phyloP scores from a whole-genome alignment of 2,888 invertebrate species.

The Axea sp. region DNA sequence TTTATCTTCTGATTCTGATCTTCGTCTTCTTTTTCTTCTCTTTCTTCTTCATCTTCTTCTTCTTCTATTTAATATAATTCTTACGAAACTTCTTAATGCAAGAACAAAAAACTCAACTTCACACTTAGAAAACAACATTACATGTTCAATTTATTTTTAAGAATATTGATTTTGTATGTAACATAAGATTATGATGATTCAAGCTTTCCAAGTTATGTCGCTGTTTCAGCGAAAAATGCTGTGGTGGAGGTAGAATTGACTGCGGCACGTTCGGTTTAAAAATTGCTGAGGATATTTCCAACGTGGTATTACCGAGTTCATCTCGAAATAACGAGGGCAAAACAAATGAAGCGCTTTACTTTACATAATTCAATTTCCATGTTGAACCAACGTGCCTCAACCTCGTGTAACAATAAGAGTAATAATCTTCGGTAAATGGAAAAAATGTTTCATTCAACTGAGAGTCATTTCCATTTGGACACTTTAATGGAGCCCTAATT shows the following conservation, averaged over 20 bases:
- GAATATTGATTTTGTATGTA: constrained; percentile 13
- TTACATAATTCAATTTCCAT: constrained; percentile 75
- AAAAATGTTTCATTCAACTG: constrained; percentile 9
- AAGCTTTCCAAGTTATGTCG: neutral
- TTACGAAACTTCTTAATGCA: neutral
- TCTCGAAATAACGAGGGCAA: constrained; percentile 77
- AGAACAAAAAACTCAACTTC: constrained; percentile 4
- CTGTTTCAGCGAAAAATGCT: neutral
- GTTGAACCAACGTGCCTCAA: constrained; percentile 62
- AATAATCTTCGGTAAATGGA: constrained; percentile 24
- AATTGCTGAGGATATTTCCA: constrained; percentile 74
- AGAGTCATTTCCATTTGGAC: constrained; percentile 2
- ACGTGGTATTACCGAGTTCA: constrained; percentile 73
- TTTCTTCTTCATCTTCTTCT: too few relatives aligned
- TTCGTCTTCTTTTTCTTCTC: too few relatives aligned
- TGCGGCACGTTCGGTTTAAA: constrained; percentile 72
- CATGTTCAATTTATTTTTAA: constrained; percentile 6
- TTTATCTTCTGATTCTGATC: constrained; percentile 57
- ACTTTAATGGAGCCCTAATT: constrained; percentile 13
- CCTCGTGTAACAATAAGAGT: constrained; percentile 1
- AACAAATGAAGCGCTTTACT: constrained; percentile 76
- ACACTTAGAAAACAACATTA: neutral
- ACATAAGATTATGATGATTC: constrained; percentile 21
- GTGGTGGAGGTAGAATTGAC: constrained; percentile 36
- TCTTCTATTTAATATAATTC: constrained; percentile 6